Base-by-base conservation (phyloP, 1,140 invertebrate genomes). In the Andrena cerasifolii region DNA sequence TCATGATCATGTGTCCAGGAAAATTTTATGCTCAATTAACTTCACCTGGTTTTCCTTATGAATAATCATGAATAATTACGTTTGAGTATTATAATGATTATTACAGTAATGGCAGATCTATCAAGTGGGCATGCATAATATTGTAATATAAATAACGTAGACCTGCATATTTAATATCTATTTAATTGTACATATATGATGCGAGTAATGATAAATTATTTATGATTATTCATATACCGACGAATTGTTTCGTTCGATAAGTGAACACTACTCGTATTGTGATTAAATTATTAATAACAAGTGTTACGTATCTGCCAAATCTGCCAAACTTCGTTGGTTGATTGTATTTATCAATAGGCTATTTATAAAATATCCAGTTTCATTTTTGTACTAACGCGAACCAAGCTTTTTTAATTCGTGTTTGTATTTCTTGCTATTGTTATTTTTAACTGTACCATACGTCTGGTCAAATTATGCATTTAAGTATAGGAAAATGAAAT, bases 171-270 rank as follows among this genome's bases (percentile, higher is more conserved):
- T 70, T 66, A 81, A 28, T 40, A 40, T 49, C 36, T 66, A 61
- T 82, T 77, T 63, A 81, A 81, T 81, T 65, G 47, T 43, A 51
- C 36, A 76, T 76, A 76, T 6, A 76, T 6, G 10, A 21, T 18
- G 33, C 2, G 43, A 65, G 8, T 2, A 21, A 47, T 33, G 28
- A 59, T 49, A 28, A 49, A 36, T 76, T 68, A 68, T 76, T 68
- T 31, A 49, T 68, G 18, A 7, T 28, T 0, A 33, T 43, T 40
- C 12, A n/a, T 40, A 26, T 40, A 45, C 21, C 10, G 62, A 33
- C 56, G 24, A 14, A 65, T 18, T 26, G 4, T 2, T 43, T 53
- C 18, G 10, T 67, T 56, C 21, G 5, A 43, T 54, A 43, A 28
- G 8, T 47, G 26, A 56, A n/a, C 8, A n/a, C 14, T 33, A 28